phyloP scores from a whole-genome alignment of 2,797 vertebrate species.

The Pachyuromys duprasi region DNA sequence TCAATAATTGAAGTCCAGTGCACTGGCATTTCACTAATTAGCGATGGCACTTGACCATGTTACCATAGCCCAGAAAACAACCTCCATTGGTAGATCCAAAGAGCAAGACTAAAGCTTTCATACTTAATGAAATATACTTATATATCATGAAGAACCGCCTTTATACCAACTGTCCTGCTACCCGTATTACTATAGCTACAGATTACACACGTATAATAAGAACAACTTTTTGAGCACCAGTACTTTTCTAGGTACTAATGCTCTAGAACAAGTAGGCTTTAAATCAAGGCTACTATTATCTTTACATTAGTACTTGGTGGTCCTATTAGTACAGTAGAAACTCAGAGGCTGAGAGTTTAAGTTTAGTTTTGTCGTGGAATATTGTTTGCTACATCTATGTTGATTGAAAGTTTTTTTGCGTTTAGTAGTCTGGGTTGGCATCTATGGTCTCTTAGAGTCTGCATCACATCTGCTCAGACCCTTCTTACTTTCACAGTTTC shows the following conservation, averaged over 20 bases:
- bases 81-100: not conserved
- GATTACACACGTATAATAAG: too few species aligned
- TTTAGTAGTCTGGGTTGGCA: too few species aligned
- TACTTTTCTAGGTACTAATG: not conserved
- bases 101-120: not conserved
- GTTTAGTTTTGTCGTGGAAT: too few species aligned
- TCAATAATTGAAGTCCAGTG: not conserved
- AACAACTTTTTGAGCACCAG: not conserved
- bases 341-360: not conserved
- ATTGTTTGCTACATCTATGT: too few species aligned
- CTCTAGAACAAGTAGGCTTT: not conserved
- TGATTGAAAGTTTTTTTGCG: too few species aligned
- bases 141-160: not conserved
- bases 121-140: not conserved
- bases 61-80: not conserved
- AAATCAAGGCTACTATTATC: too few species aligned
- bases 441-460: too few species aligned
- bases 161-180: not conserved
- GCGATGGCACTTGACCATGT: accelerated
- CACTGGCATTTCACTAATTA: not conserved
- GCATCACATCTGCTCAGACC: too few species aligned
- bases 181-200: not conserved
- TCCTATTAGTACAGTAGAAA: not conserved
- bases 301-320: too few species aligned
- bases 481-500: too few species aligned